Base-by-base conservation (phyloP, 2,797 vertebrate genomes). In the Rousettus madagascariensis region DNA sequence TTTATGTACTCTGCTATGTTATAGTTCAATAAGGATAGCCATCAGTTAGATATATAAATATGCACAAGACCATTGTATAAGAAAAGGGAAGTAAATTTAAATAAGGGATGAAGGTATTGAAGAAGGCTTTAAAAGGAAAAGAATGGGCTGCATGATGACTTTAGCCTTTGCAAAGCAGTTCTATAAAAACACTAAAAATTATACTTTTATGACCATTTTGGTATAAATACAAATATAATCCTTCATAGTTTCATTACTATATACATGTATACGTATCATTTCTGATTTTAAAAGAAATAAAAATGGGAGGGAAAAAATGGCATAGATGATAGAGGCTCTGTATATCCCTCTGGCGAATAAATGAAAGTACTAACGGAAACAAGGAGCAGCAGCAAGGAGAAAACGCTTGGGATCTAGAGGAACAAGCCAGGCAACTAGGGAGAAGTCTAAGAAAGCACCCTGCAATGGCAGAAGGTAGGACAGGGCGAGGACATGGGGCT, bases 161-260 rank as follows among this genome's bases (percentile, higher is more conserved):
- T 96, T 33, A 88, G 38, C n/a, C 59, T 84, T 86, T 66, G 22
- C 92, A 79, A 75, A 28, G 10, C 13, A 83, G 57, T 91, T 83
- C 8, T 9, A 51, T 43, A 93, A 93, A 55, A 75, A 72, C 28
- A 83, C 17, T 85, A 69, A 85, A 74, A 74, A 91, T 57, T 68
- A 51, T 8, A 68, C 15, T 86, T 86, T 92, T 53, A 74, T 17
- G n/a, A 78, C 16, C 46, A 36, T 53, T 79, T 9, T 74, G 41
- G n/a, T 53, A 84, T n/a, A 96, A 88, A 91, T 26, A 10, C 6
- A 59, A 86, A 86, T 16, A 83, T 46, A 96, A 80, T 90, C 57
- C 36, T 57, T n/a, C 15, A 55, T 13, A 57, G 69, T 19, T 59
- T 72, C 43, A 79, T n/a, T 90, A 53, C 41, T 36, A 90, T 8